phyloP scores from a whole-genome alignment of 2,888 invertebrate species.

The Pemphredon lugubris region DNA sequence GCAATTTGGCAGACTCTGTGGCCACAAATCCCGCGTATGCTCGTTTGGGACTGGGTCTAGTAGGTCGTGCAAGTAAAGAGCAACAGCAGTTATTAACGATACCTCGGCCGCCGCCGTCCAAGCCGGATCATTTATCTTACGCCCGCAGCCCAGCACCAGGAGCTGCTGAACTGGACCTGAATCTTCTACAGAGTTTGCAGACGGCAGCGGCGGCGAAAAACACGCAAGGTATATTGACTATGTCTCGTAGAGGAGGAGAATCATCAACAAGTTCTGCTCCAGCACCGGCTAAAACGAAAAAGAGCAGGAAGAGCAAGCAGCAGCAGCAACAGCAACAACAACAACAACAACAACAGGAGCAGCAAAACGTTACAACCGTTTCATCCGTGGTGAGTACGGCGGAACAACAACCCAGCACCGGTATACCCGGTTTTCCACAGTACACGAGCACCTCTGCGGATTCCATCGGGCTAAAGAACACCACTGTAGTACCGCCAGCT shows the following conservation, averaged over 20 bases:
- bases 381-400: conserved; percentile 52
- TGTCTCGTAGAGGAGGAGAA: conserved; percentile 78
- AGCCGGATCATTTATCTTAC: conserved; percentile 74
- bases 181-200: conserved; percentile 75
- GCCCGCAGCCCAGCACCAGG: conserved; percentile 63
- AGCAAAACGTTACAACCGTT: conserved; percentile 58
- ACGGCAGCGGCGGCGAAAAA: conserved; percentile 72
- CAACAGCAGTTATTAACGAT: conserved; percentile 76
- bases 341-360: conserved; percentile 68
- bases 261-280: conserved; percentile 60
- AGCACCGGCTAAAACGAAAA: conserved; percentile 61
- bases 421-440: conserved; percentile 74
- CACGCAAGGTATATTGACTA: conserved; percentile 68
- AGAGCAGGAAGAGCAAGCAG: conserved; percentile 58
- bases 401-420: conserved; percentile 62
- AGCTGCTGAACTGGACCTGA: conserved; percentile 75
- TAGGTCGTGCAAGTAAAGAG: conserved; percentile 73
- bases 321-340: conserved; percentile 68
- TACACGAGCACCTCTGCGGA: conserved; percentile 70
- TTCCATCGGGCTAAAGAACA: conserved; percentile 85
- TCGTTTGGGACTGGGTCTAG: conserved; percentile 75
- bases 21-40: conserved; percentile 75
- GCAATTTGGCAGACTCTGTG: conserved; percentile 73
- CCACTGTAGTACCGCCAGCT: conserved; percentile 86
- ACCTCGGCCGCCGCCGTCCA: conserved; percentile 78